Evolutionary conservation across 2,113 vertebrate genomes (phyloP).

Genomic region (Melierax canorus): DNA sequence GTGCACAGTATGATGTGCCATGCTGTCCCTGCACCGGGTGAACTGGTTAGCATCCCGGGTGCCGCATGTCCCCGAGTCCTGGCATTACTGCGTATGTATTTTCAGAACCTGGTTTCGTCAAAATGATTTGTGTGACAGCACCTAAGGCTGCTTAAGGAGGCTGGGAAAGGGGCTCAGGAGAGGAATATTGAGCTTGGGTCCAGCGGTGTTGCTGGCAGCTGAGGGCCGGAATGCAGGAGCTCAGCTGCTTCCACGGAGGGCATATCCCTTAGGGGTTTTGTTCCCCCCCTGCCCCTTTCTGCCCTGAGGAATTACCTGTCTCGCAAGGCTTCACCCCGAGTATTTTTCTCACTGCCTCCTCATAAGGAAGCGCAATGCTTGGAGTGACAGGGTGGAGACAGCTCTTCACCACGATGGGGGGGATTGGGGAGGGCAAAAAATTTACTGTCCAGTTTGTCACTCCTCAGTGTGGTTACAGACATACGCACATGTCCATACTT

Average conservation of each 20-base stretch:
- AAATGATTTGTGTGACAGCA: not conserved
- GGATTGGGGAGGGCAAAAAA: not conserved
- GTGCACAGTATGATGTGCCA: rapidly evolving
- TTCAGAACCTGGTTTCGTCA: not conserved
- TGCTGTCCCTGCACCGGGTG: rapidly evolving
- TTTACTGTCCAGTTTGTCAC: not conserved
- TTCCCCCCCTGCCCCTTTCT: not conserved
- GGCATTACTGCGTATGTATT: rapidly evolving
- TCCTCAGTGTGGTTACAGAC: not conserved
- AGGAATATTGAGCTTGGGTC: not conserved
- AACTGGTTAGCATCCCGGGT: rapidly evolving
- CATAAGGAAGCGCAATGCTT: not conserved
- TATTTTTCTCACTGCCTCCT: not conserved
- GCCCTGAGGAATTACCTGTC: not conserved
- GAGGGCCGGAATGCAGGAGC: not conserved
- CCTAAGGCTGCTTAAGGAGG: not conserved
- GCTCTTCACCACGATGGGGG: not conserved
- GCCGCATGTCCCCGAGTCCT: rapidly evolving
- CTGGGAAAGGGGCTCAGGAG: not conserved
- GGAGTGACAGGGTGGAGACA: not conserved
- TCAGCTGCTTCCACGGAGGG: not conserved
- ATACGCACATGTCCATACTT: rapidly evolving
- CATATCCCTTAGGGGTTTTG: not conserved
- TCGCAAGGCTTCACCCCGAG: rapidly evolving
- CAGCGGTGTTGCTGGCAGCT: rapidly evolving